Base-by-base conservation (phyloP, 37 sponge, comb jelly and placozoan species). In the Bolinopsis microptera region DNA sequence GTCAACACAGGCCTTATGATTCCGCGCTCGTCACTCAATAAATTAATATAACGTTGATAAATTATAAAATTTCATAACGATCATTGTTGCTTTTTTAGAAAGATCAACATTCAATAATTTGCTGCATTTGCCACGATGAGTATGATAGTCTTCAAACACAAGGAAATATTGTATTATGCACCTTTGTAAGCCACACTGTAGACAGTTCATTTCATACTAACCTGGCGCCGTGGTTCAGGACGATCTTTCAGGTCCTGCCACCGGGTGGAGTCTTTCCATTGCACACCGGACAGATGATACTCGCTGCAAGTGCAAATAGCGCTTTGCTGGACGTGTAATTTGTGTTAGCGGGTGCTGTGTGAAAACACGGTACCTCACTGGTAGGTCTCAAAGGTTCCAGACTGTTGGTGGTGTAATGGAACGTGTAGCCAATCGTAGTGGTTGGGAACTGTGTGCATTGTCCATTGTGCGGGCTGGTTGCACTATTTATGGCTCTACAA, bases 321-420 rank as follows among this genome's bases (percentile, higher is more conserved):
- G 2, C 21, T 72, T 5, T 33, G 35, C 82, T 80, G 82, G 82
- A 35, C 82, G 82, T 80, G 37, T 80, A 80, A 80, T 80, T 80
- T 80, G 82, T 80, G 82, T 18, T 80, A 80, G 82, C 37, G 82
- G 82, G 82, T 80, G 82, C 82, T 34, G 82, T 35, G 82, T n/a
- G n/a, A 37, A 2, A 80, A 80, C 82, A 35, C 37, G 82, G 82
- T 37, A 80, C 82, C 82, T 80, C 37, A 16, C 28, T 72, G 28
- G 8, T 23, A 72, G n/a, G n/a, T 26, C 75, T 8, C 13, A 72
- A 25, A 22, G 13, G 16, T 61, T 61, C 16, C 16, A 61, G 9
- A 61, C 18, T 18, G 68, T 21, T 61, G 68, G 68, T 21, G 68
- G 18, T 61, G 68, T 18, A 61, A 61, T 61, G 68, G 68, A 61